phyloP scores from a whole-genome alignment of 2,797 vertebrate genomes.

The Hephaestus fuliginosus region DNA sequence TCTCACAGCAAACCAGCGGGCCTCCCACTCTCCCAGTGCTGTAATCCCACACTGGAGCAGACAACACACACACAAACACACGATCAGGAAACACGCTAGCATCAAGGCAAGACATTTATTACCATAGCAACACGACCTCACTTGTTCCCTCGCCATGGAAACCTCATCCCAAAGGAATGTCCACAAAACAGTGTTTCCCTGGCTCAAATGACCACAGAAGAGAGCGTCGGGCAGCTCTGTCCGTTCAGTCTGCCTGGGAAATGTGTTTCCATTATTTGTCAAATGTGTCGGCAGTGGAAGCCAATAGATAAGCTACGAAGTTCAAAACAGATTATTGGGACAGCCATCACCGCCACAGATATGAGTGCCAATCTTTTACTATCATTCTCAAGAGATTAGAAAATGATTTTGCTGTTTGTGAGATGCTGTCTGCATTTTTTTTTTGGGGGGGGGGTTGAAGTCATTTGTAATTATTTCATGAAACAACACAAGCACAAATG shows the following conservation, averaged over 20 bases:
- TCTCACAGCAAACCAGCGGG: constrained; percentile 94
- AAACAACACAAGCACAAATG: neutral
- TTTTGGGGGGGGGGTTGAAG: too few species aligned
- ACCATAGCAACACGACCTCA: constrained; percentile 73
- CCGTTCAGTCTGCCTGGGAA: constrained; percentile 55
- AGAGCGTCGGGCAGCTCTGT: constrained; percentile 23
- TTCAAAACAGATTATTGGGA: neutral
- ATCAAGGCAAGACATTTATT: constrained; percentile 51
- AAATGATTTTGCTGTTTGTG: neutral
- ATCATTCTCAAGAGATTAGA: neutral
- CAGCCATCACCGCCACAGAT: neutral
- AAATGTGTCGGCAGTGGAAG: neutral
- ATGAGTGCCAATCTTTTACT: constrained; percentile 6
- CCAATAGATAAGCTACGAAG: neutral
- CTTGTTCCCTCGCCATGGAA: constrained; percentile 70
- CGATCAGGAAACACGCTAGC: constrained; percentile 45
- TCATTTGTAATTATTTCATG: neutral
- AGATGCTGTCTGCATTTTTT: constrained; percentile 1
- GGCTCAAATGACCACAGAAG: constrained; percentile 28
- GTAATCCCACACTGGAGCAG: constrained; percentile 93
- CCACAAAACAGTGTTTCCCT: constrained; percentile 46
- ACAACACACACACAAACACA: constrained; percentile 62
- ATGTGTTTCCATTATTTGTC: constrained; percentile 20
- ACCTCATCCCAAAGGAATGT: constrained; percentile 67
- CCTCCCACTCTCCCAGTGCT: constrained; percentile 96